Percentiles rank a stretch among this genome's conserved stretches.
phyloP scores from a whole-genome alignment of 2,797 vertebrate species.

The Sebastes oblongus region DNA sequence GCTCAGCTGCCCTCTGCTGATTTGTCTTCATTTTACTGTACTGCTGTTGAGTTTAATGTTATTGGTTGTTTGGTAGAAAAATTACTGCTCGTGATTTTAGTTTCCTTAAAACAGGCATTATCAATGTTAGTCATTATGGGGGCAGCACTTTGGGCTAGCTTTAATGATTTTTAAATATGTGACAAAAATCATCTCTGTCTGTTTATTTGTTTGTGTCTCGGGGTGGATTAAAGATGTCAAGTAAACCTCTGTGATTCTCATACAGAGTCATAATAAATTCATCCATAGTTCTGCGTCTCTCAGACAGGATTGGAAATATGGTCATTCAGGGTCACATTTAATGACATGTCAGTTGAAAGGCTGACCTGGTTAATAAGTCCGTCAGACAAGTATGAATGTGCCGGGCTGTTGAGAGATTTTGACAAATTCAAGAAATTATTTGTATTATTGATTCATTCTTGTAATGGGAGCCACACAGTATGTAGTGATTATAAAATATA shows the following conservation, averaged over 20 bases:
- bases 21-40: background rate
- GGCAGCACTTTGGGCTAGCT: background rate
- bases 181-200: background rate
- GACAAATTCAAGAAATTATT: background rate
- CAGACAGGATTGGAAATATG: background rate
- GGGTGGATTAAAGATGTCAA: background rate
- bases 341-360: background rate
- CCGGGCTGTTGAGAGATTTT: background rate
- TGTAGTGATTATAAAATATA: background rate
- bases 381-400: background rate
- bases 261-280: background rate
- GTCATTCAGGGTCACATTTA: background rate
- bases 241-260: background rate
- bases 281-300: background rate
- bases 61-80: background rate
- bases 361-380: background rate
- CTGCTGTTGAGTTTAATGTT: background rate
- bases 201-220: background rate
- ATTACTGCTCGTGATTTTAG: background rate
- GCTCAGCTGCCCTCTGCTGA: conserved; percentile 41
- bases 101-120: background rate
- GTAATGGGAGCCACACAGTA: background rate
- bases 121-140: background rate
- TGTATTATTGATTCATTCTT: background rate
- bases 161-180: background rate